A percentile compares a stretch with the other conserved stretches of the same genome.
These are phyloP conservation scores for Bagarius yarrelli DNA, from an alignment of 2,113 vertebrate genomes.

Conservation along the genomic window DNA sequence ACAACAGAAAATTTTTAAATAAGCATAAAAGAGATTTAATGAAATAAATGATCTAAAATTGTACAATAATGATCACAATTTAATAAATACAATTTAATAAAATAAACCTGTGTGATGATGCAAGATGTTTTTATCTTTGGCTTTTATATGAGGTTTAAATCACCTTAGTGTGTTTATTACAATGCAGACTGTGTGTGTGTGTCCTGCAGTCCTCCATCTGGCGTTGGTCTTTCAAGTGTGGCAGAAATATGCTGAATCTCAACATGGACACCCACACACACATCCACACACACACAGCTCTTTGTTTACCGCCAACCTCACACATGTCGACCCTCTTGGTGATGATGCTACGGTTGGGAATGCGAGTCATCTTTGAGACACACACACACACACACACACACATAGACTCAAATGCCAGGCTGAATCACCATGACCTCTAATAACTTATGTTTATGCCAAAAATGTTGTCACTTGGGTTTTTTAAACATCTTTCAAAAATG, in stretches of 20 bases:
- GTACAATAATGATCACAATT: too few relatives aligned
- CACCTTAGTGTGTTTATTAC: neutral
- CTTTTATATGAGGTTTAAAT: neutral
- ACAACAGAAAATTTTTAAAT: neutral
- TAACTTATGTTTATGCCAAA: neutral
- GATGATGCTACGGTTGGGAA: conserved; percentile 29
- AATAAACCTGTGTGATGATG: too few relatives aligned
- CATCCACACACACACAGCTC: conserved; percentile 27
- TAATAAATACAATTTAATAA: too few relatives aligned
- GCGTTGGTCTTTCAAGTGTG: conserved; percentile 41
- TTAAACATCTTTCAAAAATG: neutral
- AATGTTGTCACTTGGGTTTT: neutral
- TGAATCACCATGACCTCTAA: conserved; percentile 26
- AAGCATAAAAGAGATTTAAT: neutral
- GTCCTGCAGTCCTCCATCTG: conserved; percentile 50
- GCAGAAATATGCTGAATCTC: conserved; percentile 45
- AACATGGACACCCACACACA: conserved; percentile 8
- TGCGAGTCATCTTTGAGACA: conserved; percentile 2
- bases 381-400: neutral
- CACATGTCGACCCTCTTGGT: neutral
- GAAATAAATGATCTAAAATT: too few relatives aligned
- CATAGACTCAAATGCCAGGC: conserved; percentile 23
- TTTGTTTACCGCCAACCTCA: conserved; percentile 38
- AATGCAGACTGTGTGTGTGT: neutral
- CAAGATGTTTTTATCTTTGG: too few relatives aligned